Percentiles rank a stretch among this genome's conserved stretches.
Evolutionary conservation across 1,140 invertebrate genomes (phyloP).

Genomic region (Phymastichus coffea): DNA sequence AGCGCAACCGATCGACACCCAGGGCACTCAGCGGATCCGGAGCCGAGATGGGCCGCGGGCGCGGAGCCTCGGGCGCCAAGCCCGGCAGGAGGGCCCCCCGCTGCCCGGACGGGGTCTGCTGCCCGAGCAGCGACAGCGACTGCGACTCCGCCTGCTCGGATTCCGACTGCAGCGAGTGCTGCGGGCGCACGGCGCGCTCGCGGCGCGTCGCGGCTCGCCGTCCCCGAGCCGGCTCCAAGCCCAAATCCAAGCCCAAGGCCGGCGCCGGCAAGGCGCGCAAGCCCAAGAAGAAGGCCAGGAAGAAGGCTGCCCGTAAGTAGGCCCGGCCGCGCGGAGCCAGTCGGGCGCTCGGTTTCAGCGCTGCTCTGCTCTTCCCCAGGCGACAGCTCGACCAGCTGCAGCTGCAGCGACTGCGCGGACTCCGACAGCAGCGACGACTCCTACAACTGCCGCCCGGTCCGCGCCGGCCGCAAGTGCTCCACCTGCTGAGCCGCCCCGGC

Average conservation of each 20-base stretch:
- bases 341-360: too few species aligned
- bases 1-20: too few species aligned
- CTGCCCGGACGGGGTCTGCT: background rate
- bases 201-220: conserved; percentile 1
- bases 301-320: too few species aligned
- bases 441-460: background rate
- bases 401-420: background rate
- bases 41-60: too few species aligned
- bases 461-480: background rate
- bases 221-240: background rate
- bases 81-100: background rate
- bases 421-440: conserved; percentile 6
- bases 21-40: too few species aligned
- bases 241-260: conserved; percentile 9
- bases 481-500: background rate
- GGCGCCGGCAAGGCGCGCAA: background rate
- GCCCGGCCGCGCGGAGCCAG: too few species aligned
- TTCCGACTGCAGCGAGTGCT: conserved; percentile 15
- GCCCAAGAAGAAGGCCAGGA: too few species aligned
- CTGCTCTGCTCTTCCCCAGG: too few species aligned
- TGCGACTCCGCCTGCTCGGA: conserved; percentile 5
- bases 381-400: background rate
- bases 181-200: conserved; percentile 1
- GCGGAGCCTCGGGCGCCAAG: background rate
- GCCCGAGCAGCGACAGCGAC: background rate